A percentile compares a stretch with the other conserved stretches of the same genome.
These are phyloP conservation scores for Notospermus geniculatus DNA, from an alignment of 1,140 invertebrate genomes.

Conservation along the genomic window DNA sequence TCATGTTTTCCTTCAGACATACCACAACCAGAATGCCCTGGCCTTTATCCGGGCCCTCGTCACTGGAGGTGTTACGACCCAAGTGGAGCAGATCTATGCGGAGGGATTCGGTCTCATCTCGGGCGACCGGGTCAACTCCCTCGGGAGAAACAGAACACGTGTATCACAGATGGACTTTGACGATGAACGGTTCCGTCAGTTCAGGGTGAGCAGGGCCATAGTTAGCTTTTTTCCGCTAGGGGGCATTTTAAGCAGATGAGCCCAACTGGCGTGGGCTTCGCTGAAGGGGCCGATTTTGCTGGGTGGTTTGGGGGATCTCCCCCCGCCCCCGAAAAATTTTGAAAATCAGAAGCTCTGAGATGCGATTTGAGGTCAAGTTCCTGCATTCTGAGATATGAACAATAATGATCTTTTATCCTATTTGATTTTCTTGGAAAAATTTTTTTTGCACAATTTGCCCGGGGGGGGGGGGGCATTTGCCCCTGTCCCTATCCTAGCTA, in stretches of 20 bases:
- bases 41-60: constrained; percentile 35
- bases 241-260: no score
- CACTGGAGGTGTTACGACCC: constrained; percentile 39
- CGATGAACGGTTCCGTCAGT: neutral
- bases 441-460: no score
- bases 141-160: neutral
- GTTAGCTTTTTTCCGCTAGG: neutral
- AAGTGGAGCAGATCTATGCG: constrained; percentile 40
- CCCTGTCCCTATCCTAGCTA: no score
- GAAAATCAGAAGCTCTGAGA: no score
- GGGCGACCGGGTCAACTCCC: neutral
- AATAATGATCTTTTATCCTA: no score
- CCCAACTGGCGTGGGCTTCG: constrained; percentile 64
- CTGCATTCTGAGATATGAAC: no score
- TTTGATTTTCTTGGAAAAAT: no score
- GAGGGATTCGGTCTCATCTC: constrained; percentile 23
- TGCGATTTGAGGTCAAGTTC: no score
- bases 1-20: constrained; percentile 27
- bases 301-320: no score
- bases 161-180: neutral
- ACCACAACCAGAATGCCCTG: constrained; percentile 36
- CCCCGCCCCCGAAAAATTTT: no score
- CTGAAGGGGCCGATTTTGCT: no score
- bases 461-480: no score
- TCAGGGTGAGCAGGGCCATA: neutral